Base-by-base conservation (phyloP, 1,140 invertebrate genomes). In the Drosophila biarmipes region DNA sequence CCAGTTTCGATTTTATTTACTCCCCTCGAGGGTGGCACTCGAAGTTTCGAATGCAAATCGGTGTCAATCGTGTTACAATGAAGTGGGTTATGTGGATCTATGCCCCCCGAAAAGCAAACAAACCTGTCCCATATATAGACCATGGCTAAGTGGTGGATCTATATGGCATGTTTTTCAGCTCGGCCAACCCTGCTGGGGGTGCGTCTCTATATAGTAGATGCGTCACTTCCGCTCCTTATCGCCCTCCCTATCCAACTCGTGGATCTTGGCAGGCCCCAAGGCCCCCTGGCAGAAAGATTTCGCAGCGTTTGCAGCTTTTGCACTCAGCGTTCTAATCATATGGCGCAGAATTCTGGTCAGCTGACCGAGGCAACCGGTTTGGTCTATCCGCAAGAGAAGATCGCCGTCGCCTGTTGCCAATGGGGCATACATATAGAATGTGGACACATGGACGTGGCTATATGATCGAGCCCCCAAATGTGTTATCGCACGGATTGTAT, bases 401-500 rank as follows among this genome's bases (percentile, higher is more conserved):
- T 11, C 15, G 53, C 59, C 71, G 24, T 27, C 45, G 62, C 56
- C 80, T 85, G 80, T 85, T 85, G 80, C 80, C 77, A 85, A 82
- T 84, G 64, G 74, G 52, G 42, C 10, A 52, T 58, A 78, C 10
- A 48, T 71, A 43, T 38, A 21, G 29, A 31, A 31, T 43, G 43
- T 35, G 19, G 19, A 17, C 14, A 42, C 17, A 61, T 62, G 53
- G 68, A 87, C 81, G 81, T 85, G 81, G 81, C 73, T 64, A 38
- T 48, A 57, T 52, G 46, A 86, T 75, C 82, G 82, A 86, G 82
- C 82, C 82, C 82, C 82, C 78, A 78, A 86, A 86, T 80, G 77
- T 66, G 62, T 87, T 86, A 86, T 87, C 82, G 69, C 74, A 43
- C 12, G 17, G 64, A 78, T 87, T 86, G 69, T 87, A 82, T 87